A percentile compares a stretch with the other conserved stretches of the same genome.
Evolutionary conservation across 2,888 invertebrate species (phyloP).

Genomic region (Priapulus caudatus): DNA sequence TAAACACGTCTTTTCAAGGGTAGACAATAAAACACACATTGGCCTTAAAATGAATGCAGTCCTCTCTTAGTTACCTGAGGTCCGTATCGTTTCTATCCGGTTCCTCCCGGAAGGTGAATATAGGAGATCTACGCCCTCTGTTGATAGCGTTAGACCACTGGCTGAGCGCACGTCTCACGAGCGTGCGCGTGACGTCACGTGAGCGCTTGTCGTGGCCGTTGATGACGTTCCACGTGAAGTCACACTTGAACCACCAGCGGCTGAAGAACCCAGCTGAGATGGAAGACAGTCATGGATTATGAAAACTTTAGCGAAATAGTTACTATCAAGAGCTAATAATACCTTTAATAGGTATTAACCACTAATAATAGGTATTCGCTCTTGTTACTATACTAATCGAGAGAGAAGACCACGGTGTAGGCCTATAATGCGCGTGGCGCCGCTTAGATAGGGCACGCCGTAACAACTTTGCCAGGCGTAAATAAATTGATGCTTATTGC

Average conservation of each 20-base stretch:
- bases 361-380: too few species aligned
- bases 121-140: neutral
- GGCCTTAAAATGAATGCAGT: too few species aligned
- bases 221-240: neutral
- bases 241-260: slow-evolving; percentile 1
- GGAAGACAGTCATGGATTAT: too few species aligned
- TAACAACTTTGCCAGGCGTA: too few species aligned
- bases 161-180: neutral
- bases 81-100: neutral
- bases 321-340: neutral
- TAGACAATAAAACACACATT: too few species aligned
- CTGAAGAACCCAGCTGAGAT: slow-evolving; percentile 1
- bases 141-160: neutral
- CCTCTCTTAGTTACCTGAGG: neutral
- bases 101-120: neutral
- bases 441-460: too few species aligned
- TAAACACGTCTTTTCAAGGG: too few species aligned
- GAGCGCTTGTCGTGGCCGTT: neutral
- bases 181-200: neutral
- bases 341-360: too few species aligned
- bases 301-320: neutral
- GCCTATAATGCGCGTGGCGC: too few species aligned
- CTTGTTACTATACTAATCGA: too few species aligned
- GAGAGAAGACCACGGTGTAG: too few species aligned
- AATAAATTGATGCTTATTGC: too few species aligned